Percentiles rank a stretch among this genome's conserved stretches.
These are phyloP conservation scores for Drosophila carrolli DNA, from an alignment of 1,140 invertebrate species.

Conservation along the genomic window DNA sequence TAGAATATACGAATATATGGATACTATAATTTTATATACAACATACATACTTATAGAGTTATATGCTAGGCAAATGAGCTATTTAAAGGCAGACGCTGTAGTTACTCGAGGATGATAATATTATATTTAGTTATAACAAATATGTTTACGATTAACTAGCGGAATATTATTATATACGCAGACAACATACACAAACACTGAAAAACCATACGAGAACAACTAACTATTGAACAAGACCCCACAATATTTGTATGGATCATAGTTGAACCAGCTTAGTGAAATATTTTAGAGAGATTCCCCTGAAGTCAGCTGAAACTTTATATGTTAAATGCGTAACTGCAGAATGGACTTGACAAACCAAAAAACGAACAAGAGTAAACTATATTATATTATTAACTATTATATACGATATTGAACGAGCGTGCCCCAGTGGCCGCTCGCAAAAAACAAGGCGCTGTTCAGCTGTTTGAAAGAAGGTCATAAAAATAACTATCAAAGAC, in stretches of 20 bases:
- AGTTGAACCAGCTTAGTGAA: conserved; percentile 58
- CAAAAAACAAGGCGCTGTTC: conserved; percentile 66
- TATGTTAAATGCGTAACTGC: conserved; percentile 59
- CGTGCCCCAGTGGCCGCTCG: neutral
- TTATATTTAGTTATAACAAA: conserved; percentile 68
- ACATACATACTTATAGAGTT: conserved; percentile 56
- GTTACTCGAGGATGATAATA: conserved; percentile 72
- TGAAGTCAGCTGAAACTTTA: conserved; percentile 66
- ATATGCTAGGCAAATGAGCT: conserved; percentile 63
- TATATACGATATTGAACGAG: conserved; percentile 44
- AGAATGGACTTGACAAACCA: conserved; percentile 66
- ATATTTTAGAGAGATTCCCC: conserved; percentile 38
- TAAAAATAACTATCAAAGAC: conserved; percentile 37
- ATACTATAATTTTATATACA: conserved; percentile 73
- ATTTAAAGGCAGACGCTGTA: conserved; percentile 81
- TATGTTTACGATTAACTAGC: conserved; percentile 71
- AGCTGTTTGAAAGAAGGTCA: conserved; percentile 47
- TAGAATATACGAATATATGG: conserved; percentile 53
- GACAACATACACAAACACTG: conserved; percentile 44
- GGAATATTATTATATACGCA: conserved; percentile 79
- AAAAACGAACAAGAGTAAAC: conserved; percentile 45
- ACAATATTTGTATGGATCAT: conserved; percentile 53
- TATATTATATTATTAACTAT: conserved; percentile 59
- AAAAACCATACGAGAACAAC: conserved; percentile 32
- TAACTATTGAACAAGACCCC: conserved; percentile 56